Evolutionary conservation across 2,797 vertebrate species (phyloP).

Genomic region (Chelonia mydas): DNA sequence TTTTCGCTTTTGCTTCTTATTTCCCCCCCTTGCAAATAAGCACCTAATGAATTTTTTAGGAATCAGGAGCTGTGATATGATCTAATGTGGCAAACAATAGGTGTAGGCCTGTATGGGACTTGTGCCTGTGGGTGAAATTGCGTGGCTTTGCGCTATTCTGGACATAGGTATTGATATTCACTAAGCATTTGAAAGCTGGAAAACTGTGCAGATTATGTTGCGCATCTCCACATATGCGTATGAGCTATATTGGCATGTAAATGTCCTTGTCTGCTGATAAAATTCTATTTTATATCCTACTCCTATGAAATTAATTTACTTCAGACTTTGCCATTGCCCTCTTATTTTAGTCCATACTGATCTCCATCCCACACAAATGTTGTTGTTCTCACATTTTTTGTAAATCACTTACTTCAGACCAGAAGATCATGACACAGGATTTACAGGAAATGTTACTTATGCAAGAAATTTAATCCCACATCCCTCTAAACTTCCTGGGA

Average conservation of each 20-base stretch:
- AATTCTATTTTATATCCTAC: background rate
- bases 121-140: background rate
- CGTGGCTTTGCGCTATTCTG: background rate
- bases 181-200: background rate
- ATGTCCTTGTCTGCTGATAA: background rate
- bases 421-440: background rate
- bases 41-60: background rate
- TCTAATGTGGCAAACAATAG: accelerated
- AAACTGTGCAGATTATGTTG: background rate
- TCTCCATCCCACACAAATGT: background rate
- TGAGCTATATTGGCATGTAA: background rate
- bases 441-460: background rate
- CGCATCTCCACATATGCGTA: background rate
- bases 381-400: background rate
- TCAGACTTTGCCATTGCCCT: background rate
- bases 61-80: background rate
- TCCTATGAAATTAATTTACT: background rate
- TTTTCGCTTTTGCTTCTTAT: background rate
- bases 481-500: background rate
- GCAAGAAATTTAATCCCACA: background rate
- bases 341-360: background rate
- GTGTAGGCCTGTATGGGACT: background rate
- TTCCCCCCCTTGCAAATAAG: background rate
- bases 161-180: background rate
- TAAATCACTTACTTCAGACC: background rate